Base-by-base conservation (phyloP, 2,888 invertebrate genomes). In the Alloplasta piceator region DNA sequence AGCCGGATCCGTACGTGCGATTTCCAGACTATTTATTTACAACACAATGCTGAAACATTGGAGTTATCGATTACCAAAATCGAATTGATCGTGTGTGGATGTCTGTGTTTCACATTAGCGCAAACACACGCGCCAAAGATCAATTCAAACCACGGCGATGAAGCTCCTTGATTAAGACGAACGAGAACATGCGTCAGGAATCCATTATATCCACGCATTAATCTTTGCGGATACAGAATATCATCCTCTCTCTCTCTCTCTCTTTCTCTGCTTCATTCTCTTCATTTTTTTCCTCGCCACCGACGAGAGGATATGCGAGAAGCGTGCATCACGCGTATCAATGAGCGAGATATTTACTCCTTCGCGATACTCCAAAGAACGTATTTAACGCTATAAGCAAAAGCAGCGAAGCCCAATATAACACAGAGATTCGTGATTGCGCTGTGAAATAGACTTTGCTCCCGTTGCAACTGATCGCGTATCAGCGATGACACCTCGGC, bases 361-460 rank as follows among this genome's bases (percentile, higher is more conserved):
- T 94, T 94, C 88, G 95, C 95, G 91, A 96, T 95, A 90, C 95
- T 96, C 91, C 95, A 95, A 92, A 98, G 93, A 85, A 98, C 98
- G 93, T 97, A 98, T 94, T 98, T 98, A 81, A 98, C 98, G 91
- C 97, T 96, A 90, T 96, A 97, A 63, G 98, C 98, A 92, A 98
- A 98, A 85, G 96, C 96, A 85, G 97, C 97, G 93, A 98, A 97
- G 84, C 98, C 97, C 85, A 98, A 94, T 81, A 98, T 94, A 86
- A 98, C 97, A 92, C 96, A 95, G 86, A 98, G 93, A 93, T 98
- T 98, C 85, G 97, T 96, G 89, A 98, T 93, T 85, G 97, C 95
- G 87, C 96, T 95, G 88, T 96, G 95, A 92, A 97, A 93, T 87
- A 95, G 95, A 86, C 95, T 95, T 86, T 95, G 94, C 7, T 92